Evolutionary conservation across 2,797 vertebrate genomes (phyloP).

Genomic region (Siniperca obscura): DNA sequence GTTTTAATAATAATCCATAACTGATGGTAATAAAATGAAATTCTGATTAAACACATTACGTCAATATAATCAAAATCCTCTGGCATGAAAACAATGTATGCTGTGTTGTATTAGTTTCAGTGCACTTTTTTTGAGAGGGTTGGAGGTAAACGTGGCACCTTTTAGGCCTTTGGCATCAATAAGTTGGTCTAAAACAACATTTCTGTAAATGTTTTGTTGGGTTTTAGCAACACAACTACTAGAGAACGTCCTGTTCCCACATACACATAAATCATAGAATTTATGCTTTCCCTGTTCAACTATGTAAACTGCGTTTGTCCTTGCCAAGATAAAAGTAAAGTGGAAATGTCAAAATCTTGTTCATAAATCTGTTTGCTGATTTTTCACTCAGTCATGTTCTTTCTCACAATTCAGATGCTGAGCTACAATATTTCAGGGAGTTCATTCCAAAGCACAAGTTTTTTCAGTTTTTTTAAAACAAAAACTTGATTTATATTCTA

Average conservation of each 20-base stretch:
- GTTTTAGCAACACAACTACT: conserved; percentile 34
- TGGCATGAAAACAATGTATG: conserved; percentile 31
- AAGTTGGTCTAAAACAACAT: conserved; percentile 16
- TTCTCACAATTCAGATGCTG: not conserved
- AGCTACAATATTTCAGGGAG: not conserved
- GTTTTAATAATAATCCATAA: conserved; percentile 32
- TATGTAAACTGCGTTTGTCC: conserved; percentile 17
- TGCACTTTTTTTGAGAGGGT: conserved; percentile 5
- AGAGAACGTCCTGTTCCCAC: conserved; percentile 6
- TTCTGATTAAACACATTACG: conserved; percentile 60
- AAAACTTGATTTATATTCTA: conserved; percentile 2
- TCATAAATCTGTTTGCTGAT: conserved; percentile 37
- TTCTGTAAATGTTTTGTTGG: conserved; percentile 11
- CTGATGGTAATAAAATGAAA: conserved; percentile 36
- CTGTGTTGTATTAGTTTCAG: conserved; percentile 39
- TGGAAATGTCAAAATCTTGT: conserved; percentile 25
- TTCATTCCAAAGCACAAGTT: not conserved
- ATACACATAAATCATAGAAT: conserved; percentile 31
- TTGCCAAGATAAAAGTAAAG: conserved; percentile 26
- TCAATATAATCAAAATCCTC: conserved; percentile 53
- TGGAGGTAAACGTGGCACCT: conserved; percentile 36
- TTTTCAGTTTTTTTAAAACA: conserved; percentile 3
- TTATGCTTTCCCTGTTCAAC: conserved; percentile 22
- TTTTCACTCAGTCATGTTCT: not conserved
- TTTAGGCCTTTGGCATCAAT: conserved; percentile 29